A percentile compares a stretch with the other conserved stretches of the same genome.
Conservation (phyloP, 2,113 vertebrate species). For the Pseudopipra pipra region DNA sequence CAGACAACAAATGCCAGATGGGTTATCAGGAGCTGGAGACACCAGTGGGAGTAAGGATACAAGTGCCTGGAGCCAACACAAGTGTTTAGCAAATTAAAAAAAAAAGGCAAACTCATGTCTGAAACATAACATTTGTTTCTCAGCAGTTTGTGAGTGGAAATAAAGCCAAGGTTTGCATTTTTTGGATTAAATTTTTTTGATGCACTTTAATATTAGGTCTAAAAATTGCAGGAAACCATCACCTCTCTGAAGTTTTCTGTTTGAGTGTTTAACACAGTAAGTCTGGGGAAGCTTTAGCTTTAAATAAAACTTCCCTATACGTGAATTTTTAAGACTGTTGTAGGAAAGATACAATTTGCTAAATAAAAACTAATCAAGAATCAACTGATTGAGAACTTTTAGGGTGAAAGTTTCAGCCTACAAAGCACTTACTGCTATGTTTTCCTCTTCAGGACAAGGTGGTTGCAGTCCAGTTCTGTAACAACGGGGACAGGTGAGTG, state of each 20-base stretch:
- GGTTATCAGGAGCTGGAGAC: background rate
- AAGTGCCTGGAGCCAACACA: background rate
- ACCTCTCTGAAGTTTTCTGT: background rate
- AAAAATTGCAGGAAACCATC: background rate
- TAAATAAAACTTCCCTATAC: background rate
- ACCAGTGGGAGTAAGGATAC: background rate
- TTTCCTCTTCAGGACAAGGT: constrained; percentile 88
- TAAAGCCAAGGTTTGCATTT: background rate
- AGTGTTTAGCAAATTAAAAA: background rate
- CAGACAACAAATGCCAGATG: background rate
- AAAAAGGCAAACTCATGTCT: background rate
- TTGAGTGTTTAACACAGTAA: background rate
- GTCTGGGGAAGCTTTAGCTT: background rate
- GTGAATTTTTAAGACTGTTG: background rate
- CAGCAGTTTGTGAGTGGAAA: background rate
- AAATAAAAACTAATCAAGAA: background rate
- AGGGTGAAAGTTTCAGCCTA: background rate
- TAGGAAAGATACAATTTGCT: background rate
- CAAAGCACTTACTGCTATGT: background rate
- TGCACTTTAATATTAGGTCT: background rate
- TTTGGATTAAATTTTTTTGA: background rate
- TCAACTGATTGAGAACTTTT: background rate
- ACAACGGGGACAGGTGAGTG: constrained; percentile 92
- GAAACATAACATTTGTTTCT: background rate
- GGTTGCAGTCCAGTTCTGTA: constrained; percentile 95